Conservation (phyloP, 2,113 vertebrate genomes). For the Pelecanus crispus region DNA sequence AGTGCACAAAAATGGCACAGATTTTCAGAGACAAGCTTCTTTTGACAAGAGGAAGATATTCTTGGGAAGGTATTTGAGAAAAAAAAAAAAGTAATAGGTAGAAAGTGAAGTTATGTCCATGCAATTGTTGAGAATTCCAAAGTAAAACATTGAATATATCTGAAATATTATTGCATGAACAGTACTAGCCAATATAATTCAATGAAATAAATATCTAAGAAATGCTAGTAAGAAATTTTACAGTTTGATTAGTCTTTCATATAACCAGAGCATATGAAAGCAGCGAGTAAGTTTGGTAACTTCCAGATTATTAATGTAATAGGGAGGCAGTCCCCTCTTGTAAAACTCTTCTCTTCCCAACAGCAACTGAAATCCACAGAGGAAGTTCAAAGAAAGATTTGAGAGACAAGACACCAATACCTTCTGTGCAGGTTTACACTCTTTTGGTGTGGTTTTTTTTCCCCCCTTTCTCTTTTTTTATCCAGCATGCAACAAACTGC, state of each 20-base stretch:
- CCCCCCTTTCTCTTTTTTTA: background rate
- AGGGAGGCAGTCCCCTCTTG: background rate
- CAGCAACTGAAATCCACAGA: background rate
- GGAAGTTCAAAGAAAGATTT: background rate
- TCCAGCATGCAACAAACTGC: background rate
- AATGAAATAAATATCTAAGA: background rate
- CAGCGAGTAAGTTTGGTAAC: background rate
- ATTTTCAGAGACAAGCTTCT: background rate
- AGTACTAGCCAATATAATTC: background rate
- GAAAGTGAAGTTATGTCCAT: background rate
- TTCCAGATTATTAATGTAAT: background rate
- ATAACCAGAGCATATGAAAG: background rate
- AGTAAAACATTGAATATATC: background rate
- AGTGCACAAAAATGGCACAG: background rate
- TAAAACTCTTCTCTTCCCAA: background rate
- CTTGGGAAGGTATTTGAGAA: background rate
- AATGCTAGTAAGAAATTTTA: background rate
- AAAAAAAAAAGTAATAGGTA: background rate
- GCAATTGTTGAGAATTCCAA: background rate
- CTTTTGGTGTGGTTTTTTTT: background rate
- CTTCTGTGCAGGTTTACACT: conserved; percentile 23
- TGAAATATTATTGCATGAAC: background rate
- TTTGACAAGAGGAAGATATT: background rate
- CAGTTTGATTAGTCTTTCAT: background rate
- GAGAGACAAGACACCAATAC: conserved; percentile 3